Evolutionary conservation across 2,113 vertebrate genomes (phyloP).

Genomic region (Gadus chalcogrammus): DNA sequence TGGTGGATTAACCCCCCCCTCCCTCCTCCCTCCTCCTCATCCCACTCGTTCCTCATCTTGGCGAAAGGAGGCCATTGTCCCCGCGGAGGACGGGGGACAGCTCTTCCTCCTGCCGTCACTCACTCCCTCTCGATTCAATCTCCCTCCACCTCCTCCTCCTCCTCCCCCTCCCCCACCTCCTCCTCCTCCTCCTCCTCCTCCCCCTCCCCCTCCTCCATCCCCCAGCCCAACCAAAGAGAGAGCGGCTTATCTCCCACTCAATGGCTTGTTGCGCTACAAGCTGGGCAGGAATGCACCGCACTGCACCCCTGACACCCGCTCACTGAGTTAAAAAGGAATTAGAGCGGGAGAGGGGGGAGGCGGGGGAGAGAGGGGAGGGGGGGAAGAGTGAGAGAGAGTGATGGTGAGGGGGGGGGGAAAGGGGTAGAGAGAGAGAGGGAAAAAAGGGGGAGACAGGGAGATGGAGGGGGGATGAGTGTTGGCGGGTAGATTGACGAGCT

Average conservation of each 20-base stretch:
- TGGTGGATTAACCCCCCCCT: no score
- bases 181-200: conserved; percentile 41
- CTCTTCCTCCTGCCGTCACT: conserved; percentile 99
- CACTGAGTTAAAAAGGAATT: conserved; percentile 80
- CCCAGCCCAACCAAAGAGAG: conserved; percentile 47
- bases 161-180: conserved; percentile 97
- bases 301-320: conserved; percentile 86
- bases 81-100: conserved; percentile 68
- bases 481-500: conserved; percentile 63
- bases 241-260: conserved; percentile 99
- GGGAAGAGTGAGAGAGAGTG: conserved; percentile 27
- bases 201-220: no score
- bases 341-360: conserved; percentile 28
- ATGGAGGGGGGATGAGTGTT: conserved; percentile 66
- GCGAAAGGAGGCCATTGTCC: no score
- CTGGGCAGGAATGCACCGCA: conserved; percentile 82
- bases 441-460: no score
- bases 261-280: conserved; percentile 94
- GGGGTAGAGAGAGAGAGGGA: not conserved
- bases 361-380: conserved; percentile 46
- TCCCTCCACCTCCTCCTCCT: conserved; percentile 89
- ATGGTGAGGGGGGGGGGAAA: conserved; percentile 41
- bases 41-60: no score
- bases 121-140: conserved; percentile 95
- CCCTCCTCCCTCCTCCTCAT: no score